Base-by-base conservation (phyloP, 2,113 vertebrate genomes). In the Clinocottus analis region DNA sequence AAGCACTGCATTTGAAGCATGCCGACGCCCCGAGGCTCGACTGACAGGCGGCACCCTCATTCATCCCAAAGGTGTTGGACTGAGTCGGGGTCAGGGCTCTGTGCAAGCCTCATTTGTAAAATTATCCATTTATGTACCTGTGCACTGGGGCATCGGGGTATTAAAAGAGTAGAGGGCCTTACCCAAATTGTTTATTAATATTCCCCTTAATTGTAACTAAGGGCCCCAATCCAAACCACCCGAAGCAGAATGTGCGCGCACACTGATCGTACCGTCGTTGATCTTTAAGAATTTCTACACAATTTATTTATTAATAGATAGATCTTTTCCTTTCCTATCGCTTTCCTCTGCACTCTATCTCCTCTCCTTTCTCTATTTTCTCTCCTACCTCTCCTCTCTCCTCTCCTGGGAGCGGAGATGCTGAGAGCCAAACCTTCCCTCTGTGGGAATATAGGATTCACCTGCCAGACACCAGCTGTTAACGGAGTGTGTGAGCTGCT, bases 401-500 rank as follows among this genome's bases (percentile, higher is more conserved):
- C 45, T 78, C 82, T 82, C 73, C 53, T 7, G 63, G 75, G 87
- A 85, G 63, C 4, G 21, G 80, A 83, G 86, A 89, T 87, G 87
- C 90, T 87, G 78, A 90, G 80, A 89, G 85, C 87, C 75, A 86
- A 87, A 61, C 62, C 75, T 79, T 85, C 79, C 83, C 91, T 87
- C 92, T 81, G 58, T 88, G 91, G 93, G 92, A 91, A 91, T 91
- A 92, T 92, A 88, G 81, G 79, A 91, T 92, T 92, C 90, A 92
- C 92, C 90, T 92, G 91, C 87, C 80, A 93, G 88, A 94, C 90
- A 88, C 83, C 92, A 93, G 90, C 90, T 91, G 89, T 90, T 91
- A 87, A 83, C 80, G 69, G 67, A 27, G 83, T 66, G 78, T 87
- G 79, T 73, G 66, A 21, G 62, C 60, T 72, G 80, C 77, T 72